Evolutionary conservation across 2,888 invertebrate genomes (phyloP), one percentile per base, ranked within the genome.

Genomic region (Eristalis pertinax): DNA sequence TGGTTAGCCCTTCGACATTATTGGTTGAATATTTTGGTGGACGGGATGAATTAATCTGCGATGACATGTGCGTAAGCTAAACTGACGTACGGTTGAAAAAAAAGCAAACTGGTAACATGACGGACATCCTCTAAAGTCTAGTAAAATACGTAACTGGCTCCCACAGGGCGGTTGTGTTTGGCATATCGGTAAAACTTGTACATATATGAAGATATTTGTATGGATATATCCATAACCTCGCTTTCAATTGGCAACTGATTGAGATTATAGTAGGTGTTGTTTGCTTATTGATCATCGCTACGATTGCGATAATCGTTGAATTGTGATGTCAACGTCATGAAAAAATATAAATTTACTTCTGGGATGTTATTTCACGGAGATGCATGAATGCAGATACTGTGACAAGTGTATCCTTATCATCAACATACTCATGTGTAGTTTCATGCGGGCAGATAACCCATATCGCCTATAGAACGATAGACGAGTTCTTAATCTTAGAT

Each of bases 251-350:
- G 67, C 50, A 10, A 26, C 4, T 50, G 50, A 50, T 29, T 68
- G 50, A 43, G 67, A 68, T 68, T 11, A 10, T 4, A n/a, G 8
- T 50, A 65, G 29, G 8, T 19, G 19, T 8, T 50, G 15, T 68
- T 68, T 43, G 29, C 11, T 68, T 32, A 50, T 24, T 19, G 67
- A 68, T 68, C 26, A 68, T 68, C 67, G 50, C n/a, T n/a, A 2
- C 8, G 32, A 32, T 32, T 32, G 32, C n/a, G 50, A 50, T 68
- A 38, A 50, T 50, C 43, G 19, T 10, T 1, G 8, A 50, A 8
- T n/a, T 19, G 50, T 19, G 43, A 43, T 43, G 43, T n/a, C n/a
- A 50, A 8, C 19, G n/a, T 19, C 8, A 7, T n/a, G n/a, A 5
- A n/a, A 19, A 19, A 50, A 26, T 26, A 26, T 26, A 2, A 50